These are phyloP conservation scores for Lanius collurio DNA, from an alignment of 2,113 vertebrate species.

Conservation along the genomic window DNA sequence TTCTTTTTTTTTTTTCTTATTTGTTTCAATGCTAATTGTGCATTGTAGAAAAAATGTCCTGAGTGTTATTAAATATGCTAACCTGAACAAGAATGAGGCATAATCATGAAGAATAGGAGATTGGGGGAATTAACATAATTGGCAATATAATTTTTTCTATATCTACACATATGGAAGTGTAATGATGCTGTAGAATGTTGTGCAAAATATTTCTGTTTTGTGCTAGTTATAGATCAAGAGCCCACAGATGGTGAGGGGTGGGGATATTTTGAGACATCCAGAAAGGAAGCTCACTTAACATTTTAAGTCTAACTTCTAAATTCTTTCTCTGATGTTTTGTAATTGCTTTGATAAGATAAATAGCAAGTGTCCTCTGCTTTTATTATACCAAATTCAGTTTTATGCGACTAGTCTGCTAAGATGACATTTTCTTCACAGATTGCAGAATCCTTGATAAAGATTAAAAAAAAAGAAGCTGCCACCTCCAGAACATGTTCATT, in stretches of 20 bases:
- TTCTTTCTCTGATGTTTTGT: not conserved
- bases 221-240: not conserved
- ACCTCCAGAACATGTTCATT: not conserved
- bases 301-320: not conserved
- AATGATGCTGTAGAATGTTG: not conserved
- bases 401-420: not conserved
- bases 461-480: not conserved
- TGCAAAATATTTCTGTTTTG: not conserved
- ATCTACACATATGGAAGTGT: not conserved
- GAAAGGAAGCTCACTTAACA: not conserved
- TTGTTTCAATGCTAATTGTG: not conserved
- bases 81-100: not conserved
- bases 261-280: not conserved
- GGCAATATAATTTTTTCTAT: not conserved
- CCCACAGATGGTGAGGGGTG: not conserved
- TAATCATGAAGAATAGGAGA: not conserved
- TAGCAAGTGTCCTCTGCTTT: not conserved
- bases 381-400: not conserved
- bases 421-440: not conserved
- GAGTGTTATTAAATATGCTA: not conserved
- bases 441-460: not conserved
- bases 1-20: not conserved
- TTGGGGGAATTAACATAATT: not conserved
- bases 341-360: not conserved
- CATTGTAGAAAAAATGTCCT: not conserved